Evolutionary conservation across 1,140 invertebrate species (phyloP), one percentile per base, ranked within the genome.

Genomic region (Thrips palmi): DNA sequence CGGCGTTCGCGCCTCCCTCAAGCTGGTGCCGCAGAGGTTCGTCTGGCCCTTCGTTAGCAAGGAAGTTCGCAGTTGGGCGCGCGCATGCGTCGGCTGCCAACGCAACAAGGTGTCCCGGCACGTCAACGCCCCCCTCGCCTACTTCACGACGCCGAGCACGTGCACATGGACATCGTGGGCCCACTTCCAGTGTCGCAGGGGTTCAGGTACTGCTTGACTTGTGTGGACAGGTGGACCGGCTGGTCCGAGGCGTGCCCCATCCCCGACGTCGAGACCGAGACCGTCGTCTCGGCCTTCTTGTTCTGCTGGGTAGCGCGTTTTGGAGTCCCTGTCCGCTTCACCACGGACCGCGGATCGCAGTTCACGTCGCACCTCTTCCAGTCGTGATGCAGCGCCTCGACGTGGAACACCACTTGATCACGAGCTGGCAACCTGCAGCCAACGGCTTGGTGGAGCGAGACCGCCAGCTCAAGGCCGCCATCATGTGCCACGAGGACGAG

Each of bases 361-460:
- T 58, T 56, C 34, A 45, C 52, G 36, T 44, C 43, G 1, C 19
- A 20, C 2, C 32, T 48, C 2, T 47, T 47, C 32, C 21, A 30
- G 8, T 15, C 39, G 12, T 40, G 54, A 34, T 43, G 24, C 25
- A 30, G 25, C 18, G 48, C 10, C 24, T 49, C 6, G 51, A 52
- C 24, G 40, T 35, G 11, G 33, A 31, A 22, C 45, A 45, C 14
- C 36, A 42, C 18, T 38, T 46, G n/a, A 57, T 52, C n/a, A 51
- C 51, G 20, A 41, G 54, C n/a, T 55, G 55, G 31, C 52, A 57
- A 33, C 56, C 56, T 11, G 36, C 37, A 14, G 43, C 51, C 24
- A 59, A 60, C 35, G 56, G 58, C 0, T 50, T 59, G 45, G 46
- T 62, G 2, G 58, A 63, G 38, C 41, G 59, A 3, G 58, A 62